A percentile compares a stretch with the other conserved stretches of the same genome.
phyloP scores from a whole-genome alignment of 2,797 vertebrate species.

The Crenichthys baileyi region DNA sequence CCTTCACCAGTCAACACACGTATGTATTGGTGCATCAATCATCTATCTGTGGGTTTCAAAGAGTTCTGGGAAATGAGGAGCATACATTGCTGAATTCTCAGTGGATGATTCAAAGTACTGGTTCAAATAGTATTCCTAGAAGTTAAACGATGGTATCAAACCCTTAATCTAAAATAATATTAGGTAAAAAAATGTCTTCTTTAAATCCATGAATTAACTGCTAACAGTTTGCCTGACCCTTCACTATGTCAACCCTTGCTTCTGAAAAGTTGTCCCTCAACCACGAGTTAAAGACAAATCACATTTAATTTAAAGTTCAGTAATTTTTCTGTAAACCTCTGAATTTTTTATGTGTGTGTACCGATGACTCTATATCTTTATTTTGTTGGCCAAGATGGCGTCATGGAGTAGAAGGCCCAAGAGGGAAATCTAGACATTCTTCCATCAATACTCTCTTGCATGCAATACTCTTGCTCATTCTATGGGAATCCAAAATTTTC shows the following conservation, averaged over 20 bases:
- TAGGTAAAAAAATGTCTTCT: neutral
- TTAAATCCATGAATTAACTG: neutral
- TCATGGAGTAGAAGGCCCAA: neutral
- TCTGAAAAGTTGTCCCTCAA: neutral
- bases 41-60: neutral
- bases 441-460: neutral
- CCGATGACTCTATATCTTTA: neutral
- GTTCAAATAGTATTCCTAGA: neutral
- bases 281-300: neutral
- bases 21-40: conserved; percentile 3
- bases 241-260: neutral
- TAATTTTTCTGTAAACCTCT: neutral
- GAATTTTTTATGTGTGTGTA: neutral
- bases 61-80: neutral
- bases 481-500: neutral
- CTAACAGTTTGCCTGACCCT: neutral
- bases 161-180: neutral
- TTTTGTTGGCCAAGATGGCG: neutral
- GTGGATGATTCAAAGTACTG: neutral
- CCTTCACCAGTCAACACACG: conserved; percentile 51
- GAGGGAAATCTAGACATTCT: neutral
- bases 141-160: neutral
- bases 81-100: neutral
- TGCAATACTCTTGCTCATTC: neutral
- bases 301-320: neutral